A percentile compares a stretch with the other conserved stretches of the same genome.
Evolutionary conservation across 2,888 invertebrate species (phyloP).

Genomic region (Conistra vaccinii): DNA sequence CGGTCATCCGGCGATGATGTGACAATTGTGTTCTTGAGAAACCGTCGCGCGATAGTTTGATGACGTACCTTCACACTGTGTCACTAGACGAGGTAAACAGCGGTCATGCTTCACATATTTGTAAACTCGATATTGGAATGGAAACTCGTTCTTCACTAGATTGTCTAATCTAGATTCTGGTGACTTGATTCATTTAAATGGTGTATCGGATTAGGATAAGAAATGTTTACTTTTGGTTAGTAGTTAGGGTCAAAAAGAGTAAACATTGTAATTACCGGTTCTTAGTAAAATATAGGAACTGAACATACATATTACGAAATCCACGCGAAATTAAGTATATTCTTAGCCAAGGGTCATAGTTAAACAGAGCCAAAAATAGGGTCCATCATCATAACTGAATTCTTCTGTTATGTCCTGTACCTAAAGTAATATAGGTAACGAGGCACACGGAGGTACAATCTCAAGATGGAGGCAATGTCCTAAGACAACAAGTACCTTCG

Average conservation of each 20-base stretch:
- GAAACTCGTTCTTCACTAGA: conserved; percentile 3
- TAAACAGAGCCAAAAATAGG: conserved; percentile 35
- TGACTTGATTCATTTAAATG: background rate
- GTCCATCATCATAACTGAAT: conserved; percentile 29
- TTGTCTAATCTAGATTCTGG: background rate
- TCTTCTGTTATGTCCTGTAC: background rate
- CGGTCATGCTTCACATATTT: conserved; percentile 4
- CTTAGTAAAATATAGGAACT: too few relatives aligned
- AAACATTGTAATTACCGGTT: background rate
- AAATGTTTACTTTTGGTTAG: background rate
- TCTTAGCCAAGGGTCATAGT: background rate
- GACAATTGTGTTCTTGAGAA: conserved; percentile 72
- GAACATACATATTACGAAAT: background rate
- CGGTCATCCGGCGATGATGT: conserved; percentile 70
- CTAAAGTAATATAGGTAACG: conserved; percentile 9
- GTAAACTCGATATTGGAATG: background rate
- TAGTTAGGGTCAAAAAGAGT: background rate
- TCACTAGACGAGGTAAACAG: conserved; percentile 34
- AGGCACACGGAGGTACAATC: conserved; percentile 22
- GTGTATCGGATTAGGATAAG: background rate
- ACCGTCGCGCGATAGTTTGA: conserved; percentile 47
- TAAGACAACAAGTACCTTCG: conserved; percentile 69
- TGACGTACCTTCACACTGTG: conserved; percentile 49
- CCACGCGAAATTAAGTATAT: conserved; percentile 7
- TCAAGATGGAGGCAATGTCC: conserved; percentile 56